These are phyloP conservation scores for Pseudotriccus pelzelni DNA, from an alignment of 2,797 vertebrate genomes.

Conservation along the genomic window DNA sequence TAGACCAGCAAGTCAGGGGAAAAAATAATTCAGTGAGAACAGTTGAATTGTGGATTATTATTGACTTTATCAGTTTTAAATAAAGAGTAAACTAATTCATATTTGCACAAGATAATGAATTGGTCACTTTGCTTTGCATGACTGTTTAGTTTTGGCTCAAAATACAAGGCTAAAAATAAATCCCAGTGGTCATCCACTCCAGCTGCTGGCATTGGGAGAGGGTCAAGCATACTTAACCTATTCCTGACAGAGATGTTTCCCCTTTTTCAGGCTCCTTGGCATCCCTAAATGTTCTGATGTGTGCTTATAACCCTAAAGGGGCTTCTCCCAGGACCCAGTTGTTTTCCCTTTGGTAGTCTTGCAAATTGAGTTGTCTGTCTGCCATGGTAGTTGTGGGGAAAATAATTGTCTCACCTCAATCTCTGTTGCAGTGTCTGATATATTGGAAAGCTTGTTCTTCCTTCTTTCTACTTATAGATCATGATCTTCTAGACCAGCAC, in stretches of 20 bases:
- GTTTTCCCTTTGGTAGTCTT: background rate
- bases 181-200: background rate
- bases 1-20: background rate
- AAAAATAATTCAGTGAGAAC: background rate
- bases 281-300: background rate
- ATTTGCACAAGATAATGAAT: background rate
- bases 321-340: background rate
- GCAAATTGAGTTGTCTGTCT: background rate
- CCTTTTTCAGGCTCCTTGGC: background rate
- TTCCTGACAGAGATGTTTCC: background rate
- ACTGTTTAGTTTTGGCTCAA: background rate
- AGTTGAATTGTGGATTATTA: background rate
- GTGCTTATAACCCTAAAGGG: background rate
- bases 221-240: background rate
- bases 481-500: background rate
- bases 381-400: background rate
- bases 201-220: conserved; percentile 28
- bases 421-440: background rate
- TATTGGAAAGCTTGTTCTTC: background rate
- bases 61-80: background rate
- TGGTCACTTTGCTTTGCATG: background rate
- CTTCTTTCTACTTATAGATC: background rate
- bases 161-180: conserved; percentile 51
- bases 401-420: background rate
- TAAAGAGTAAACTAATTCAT: background rate